phyloP scores from a whole-genome alignment of 2,888 invertebrate genomes.

The Leucophora obtusa region DNA sequence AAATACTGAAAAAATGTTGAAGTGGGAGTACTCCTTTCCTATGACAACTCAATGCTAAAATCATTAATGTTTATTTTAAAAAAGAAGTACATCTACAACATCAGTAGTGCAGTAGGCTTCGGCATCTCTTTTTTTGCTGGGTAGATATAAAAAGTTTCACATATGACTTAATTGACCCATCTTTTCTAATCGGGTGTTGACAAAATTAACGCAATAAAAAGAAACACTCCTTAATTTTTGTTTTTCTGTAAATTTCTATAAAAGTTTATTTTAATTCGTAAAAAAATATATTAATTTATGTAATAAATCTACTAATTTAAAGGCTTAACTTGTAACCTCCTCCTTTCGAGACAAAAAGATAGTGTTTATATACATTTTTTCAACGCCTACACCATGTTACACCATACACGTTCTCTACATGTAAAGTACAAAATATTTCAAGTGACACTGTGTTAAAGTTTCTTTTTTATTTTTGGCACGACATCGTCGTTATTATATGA shows the following conservation, averaged over 20 bases:
- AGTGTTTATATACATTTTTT: conserved; percentile 16
- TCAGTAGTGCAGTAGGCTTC: too few species aligned
- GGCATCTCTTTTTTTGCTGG: too few species aligned
- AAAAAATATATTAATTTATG: conserved; percentile 10
- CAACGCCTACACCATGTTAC: conserved; percentile 9
- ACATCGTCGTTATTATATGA: conserved; percentile 32
- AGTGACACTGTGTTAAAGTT: neutral
- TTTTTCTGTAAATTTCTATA: neutral
- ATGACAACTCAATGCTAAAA: too few species aligned
- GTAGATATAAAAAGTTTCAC: too few species aligned
- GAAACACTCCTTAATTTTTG: conserved; percentile 14
- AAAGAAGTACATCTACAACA: too few species aligned
- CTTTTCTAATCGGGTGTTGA: too few species aligned
- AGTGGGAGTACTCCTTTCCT: too few species aligned
- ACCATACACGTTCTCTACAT: conserved; percentile 15
- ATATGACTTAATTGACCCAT: too few species aligned
- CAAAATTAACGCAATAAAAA: conserved; percentile 8
- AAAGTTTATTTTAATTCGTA: conserved; percentile 14
- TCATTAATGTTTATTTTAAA: too few species aligned
- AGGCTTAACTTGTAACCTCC: conserved; percentile 30
- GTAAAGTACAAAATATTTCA: conserved; percentile 33
- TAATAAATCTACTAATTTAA: conserved; percentile 40
- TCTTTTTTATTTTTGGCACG: conserved; percentile 27
- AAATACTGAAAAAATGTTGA: too few species aligned
- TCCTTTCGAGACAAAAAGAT: conserved; percentile 6